Evolutionary conservation across 2,888 invertebrate genomes (phyloP).

Genomic region (Ornithoptera priamus): DNA sequence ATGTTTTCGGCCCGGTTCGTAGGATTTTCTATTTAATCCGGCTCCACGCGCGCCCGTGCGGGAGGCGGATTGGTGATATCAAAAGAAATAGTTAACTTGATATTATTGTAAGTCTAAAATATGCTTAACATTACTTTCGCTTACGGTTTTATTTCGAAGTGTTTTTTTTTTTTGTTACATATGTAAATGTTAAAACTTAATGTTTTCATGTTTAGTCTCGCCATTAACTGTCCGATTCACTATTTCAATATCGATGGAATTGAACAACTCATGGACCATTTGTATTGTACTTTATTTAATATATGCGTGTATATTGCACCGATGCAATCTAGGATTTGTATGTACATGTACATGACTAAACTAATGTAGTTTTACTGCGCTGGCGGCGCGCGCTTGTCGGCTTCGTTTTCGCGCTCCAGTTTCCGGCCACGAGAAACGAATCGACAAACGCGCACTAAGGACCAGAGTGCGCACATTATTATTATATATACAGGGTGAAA

Average conservation of each 20-base stretch:
- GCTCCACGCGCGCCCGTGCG: conserved; percentile 40
- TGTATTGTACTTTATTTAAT: conserved; percentile 47
- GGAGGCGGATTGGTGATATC: conserved; percentile 63
- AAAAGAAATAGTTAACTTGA: conserved; percentile 69
- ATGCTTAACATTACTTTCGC: conserved; percentile 64
- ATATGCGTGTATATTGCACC: conserved; percentile 36
- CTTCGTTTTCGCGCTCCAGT: conserved; percentile 33
- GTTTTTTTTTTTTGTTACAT: conserved; percentile 73
- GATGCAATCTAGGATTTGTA: conserved; percentile 35
- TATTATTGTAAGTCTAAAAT: conserved; percentile 69
- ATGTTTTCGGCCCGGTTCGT: conserved; percentile 78
- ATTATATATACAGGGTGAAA: conserved; percentile 9
- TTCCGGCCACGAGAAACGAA: conserved; percentile 26
- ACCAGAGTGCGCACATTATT: conserved; percentile 34
- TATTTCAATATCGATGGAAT: conserved; percentile 55
- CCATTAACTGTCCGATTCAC: conserved; percentile 64
- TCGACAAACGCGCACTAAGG: conserved; percentile 39
- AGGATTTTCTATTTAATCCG: conserved; percentile 64
- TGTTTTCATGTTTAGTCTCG: conserved; percentile 59
- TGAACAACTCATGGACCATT: conserved; percentile 59
- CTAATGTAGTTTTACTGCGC: conserved; percentile 26
- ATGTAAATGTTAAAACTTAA: conserved; percentile 74
- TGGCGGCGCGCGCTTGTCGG: conserved; percentile 29
- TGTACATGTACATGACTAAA: conserved; percentile 34
- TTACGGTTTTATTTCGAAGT: conserved; percentile 68